Conservation (phyloP, 2,888 invertebrate species). For the Sarcophaga variegata region DNA sequence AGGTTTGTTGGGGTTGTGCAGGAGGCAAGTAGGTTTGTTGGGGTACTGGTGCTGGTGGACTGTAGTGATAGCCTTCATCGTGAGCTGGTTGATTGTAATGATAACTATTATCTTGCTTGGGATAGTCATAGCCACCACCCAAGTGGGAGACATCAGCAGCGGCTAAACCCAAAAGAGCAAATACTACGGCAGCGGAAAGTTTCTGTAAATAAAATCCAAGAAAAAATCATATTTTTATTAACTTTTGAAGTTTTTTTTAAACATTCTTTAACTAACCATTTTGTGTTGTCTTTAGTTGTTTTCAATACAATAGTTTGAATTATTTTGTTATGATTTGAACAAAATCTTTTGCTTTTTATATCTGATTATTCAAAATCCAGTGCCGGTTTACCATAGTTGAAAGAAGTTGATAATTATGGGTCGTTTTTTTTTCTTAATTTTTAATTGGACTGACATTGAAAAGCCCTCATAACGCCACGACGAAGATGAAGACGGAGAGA, state of each 20-base stretch:
- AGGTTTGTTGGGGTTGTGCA: slow-evolving; percentile 30
- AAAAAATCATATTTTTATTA: background rate
- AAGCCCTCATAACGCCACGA: slow-evolving; percentile 23
- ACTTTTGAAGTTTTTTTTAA: background rate
- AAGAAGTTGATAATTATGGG: slow-evolving; percentile 4
- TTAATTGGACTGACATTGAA: slow-evolving; percentile 63
- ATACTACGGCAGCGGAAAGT: slow-evolving; percentile 51
- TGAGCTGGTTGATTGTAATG: slow-evolving; percentile 41
- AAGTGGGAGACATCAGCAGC: slow-evolving; percentile 71
- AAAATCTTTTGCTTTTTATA: slow-evolving; percentile 39
- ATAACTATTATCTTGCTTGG: slow-evolving; percentile 41
- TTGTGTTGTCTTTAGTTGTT: slow-evolving; percentile 22
- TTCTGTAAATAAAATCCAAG: slow-evolving; percentile 60
- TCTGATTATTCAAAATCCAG: slow-evolving; percentile 59
- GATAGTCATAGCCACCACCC: slow-evolving; percentile 50
- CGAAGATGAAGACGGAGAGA: background rate
- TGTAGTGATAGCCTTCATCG: slow-evolving; percentile 36
- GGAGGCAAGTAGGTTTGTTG: slow-evolving; percentile 55
- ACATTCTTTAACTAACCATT: slow-evolving; percentile 34
- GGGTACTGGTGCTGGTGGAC: slow-evolving; percentile 45
- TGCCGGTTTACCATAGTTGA: background rate
- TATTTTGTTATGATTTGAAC: slow-evolving; percentile 46
- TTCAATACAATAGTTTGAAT: slow-evolving; percentile 29
- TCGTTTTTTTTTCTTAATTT: slow-evolving; percentile 43
- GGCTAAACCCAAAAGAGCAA: slow-evolving; percentile 65